Evolutionary conservation across 1,140 invertebrate genomes (phyloP).

Genomic region (Achatina immaculata): DNA sequence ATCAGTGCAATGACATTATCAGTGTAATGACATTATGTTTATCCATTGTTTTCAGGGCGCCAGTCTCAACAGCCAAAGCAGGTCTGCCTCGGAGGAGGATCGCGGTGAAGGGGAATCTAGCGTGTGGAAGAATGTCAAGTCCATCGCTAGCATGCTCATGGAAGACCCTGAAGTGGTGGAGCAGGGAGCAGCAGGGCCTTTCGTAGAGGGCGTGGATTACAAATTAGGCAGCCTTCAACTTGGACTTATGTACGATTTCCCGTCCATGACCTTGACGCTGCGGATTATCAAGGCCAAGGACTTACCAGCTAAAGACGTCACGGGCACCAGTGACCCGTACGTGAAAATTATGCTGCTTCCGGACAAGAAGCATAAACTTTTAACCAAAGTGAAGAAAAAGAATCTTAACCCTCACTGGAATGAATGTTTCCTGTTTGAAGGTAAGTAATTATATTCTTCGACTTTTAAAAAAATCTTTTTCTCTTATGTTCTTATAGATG

Average conservation of each 20-base stretch:
- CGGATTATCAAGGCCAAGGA: constrained; percentile 83
- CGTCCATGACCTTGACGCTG: constrained; percentile 91
- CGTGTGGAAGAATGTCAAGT: constrained; percentile 46
- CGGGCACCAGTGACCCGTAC: constrained; percentile 84
- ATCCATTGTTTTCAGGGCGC: constrained; percentile 39
- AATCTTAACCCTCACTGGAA: constrained; percentile 97
- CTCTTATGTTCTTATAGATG: too few relatives aligned
- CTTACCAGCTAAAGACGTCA: constrained; percentile 92
- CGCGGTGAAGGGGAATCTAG: constrained; percentile 36
- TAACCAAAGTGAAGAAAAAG: constrained; percentile 95
- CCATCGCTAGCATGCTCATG: constrained; percentile 64
- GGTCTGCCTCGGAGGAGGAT: constrained; percentile 52
- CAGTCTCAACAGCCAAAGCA: constrained; percentile 49
- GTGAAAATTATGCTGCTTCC: constrained; percentile 88
- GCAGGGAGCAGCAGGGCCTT: constrained; percentile 46
- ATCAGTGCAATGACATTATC: too few relatives aligned
- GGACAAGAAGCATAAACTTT: constrained; percentile 96
- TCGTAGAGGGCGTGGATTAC: constrained; percentile 63
- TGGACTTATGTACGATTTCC: constrained; percentile 94
- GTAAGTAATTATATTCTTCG: constrained; percentile 69
- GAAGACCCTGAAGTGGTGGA: constrained; percentile 58
- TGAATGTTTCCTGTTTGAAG: constrained; percentile 98
- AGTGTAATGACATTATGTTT: too few relatives aligned
- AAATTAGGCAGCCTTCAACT: constrained; percentile 82
- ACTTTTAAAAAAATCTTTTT: too few relatives aligned